Evolutionary conservation across 1,140 invertebrate species (phyloP), one percentile per base, ranked within the genome.

Genomic region (Tetragnatha versicolor): DNA sequence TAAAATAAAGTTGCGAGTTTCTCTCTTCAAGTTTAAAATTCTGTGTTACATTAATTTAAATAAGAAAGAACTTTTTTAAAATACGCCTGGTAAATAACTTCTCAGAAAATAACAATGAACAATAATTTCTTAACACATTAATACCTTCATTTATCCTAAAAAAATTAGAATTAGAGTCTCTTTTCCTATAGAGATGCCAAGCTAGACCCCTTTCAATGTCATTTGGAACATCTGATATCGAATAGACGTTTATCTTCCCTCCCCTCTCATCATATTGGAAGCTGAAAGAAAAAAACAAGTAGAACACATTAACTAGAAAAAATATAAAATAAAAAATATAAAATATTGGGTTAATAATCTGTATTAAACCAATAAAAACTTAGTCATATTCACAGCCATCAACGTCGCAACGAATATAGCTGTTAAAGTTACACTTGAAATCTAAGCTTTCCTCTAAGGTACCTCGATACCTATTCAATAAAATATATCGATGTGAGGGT

Each of bases 231-330:
- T 33, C 51, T 10, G 68, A 55, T 4, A 53, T 51, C 0, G 68
- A 70, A 39, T 53, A 70, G 9, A 70, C 33, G 9, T 70, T 22
- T n/a, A 70, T 51, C n/a, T n/a, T 27, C 5, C 47, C 33, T 17
- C 55, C 42, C 6, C n/a, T 17, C 35, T 68, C 65, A 49, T 68
- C 65, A 17, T 33, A 68, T 33, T 42, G 31, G 14, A 68, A 68
- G 29, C 65, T 68, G 27, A 33, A 51, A 49, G 1, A 51, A 10
- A 33, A 31, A 45, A 14, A 17, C 39, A 42, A 42, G 17, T 6
- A 42, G 6, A 42, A 17, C 39, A 9, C 7, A 9, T 42, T 42
- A 42, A 42, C n/a, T n/a, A n/a, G n/a, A n/a, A n/a, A n/a, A n/a
- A n/a, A n/a, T n/a, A n/a, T n/a, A n/a, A n/a, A n/a, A n/a, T n/a